Conservation (phyloP, 2,888 invertebrate species). For the Acanthosepion esculentum region DNA sequence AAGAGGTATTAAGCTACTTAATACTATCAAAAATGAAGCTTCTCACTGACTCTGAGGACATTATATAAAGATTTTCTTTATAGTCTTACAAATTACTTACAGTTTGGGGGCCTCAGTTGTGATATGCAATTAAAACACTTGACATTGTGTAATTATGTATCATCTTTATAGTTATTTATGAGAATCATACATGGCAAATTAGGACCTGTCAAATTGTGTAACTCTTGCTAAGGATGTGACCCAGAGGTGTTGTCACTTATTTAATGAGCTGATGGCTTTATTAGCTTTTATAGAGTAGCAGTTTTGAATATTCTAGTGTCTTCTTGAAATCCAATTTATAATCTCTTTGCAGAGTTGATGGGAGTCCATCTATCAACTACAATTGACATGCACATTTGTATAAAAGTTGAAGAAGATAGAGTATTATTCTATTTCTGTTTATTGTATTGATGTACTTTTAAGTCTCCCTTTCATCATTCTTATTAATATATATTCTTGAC, state of each 20-base stretch:
- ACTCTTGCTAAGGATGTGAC: not conserved
- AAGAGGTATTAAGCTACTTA: too few relatives aligned
- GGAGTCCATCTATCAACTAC: not conserved
- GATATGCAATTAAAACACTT: not conserved
- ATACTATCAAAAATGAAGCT: too few relatives aligned
- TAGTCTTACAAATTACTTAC: too few relatives aligned
- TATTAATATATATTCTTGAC: too few relatives aligned
- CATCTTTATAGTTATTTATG: not conserved
- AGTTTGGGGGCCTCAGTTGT: not conserved
- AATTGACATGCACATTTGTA: not conserved
- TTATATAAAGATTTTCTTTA: too few relatives aligned
- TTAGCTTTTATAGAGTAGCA: not conserved
- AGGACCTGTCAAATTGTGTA: not conserved
- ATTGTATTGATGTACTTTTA: too few relatives aligned
- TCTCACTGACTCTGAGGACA: too few relatives aligned
- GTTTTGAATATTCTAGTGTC: not conserved
- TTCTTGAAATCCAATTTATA: not conserved
- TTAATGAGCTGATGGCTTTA: not conserved
- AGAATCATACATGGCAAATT: not conserved
- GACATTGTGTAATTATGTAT: not conserved
- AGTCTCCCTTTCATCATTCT: too few relatives aligned
- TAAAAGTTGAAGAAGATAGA: too few relatives aligned
- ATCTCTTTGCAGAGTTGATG: not conserved
- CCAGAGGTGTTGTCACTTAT: not conserved
- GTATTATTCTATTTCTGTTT: too few relatives aligned